phyloP scores from a whole-genome alignment of 1,140 invertebrate genomes.

The Rhyacophila brunnea region DNA sequence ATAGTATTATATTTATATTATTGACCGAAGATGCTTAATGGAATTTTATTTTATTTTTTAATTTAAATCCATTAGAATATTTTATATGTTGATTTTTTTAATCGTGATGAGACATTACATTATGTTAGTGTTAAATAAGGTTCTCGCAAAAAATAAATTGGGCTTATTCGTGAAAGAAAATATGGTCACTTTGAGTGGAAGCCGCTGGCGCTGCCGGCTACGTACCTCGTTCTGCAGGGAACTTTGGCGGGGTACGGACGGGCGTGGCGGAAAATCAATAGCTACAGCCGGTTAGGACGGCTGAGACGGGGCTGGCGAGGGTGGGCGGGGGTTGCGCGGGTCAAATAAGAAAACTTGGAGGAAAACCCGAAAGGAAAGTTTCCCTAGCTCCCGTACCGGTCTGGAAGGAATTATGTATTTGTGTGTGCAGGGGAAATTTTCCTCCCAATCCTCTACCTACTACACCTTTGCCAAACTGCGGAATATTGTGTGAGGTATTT shows the following conservation, averaged over 20 bases:
- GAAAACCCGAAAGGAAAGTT: constrained; percentile 25
- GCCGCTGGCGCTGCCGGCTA: background rate
- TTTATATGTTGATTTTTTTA: no score
- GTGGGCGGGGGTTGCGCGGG: constrained; percentile 6
- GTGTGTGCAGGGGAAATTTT: constrained; percentile 23
- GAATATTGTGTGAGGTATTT: background rate
- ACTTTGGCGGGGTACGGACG: constrained; percentile 8
- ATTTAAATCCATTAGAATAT: no score
- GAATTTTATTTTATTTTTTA: no score
- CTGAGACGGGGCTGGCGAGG: constrained; percentile 3
- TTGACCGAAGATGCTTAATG: no score
- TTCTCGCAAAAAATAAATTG: no score
- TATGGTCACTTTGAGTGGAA: no score
- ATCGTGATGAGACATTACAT: no score
- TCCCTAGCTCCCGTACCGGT: constrained; percentile 18
- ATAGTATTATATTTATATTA: no score
- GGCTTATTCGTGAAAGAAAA: no score
- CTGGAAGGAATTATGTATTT: constrained; percentile 32
- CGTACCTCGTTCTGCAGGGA: background rate
- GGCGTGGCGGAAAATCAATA: constrained; percentile 36
- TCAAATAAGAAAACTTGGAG: constrained; percentile 34
- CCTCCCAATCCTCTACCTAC: background rate
- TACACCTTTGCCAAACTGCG: background rate
- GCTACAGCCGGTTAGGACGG: constrained; percentile 19
- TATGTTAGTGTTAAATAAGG: no score